Evolutionary conservation across 1,140 invertebrate species (phyloP), one percentile per base, ranked within the genome.

Genomic region (Lucilia cuprina): DNA sequence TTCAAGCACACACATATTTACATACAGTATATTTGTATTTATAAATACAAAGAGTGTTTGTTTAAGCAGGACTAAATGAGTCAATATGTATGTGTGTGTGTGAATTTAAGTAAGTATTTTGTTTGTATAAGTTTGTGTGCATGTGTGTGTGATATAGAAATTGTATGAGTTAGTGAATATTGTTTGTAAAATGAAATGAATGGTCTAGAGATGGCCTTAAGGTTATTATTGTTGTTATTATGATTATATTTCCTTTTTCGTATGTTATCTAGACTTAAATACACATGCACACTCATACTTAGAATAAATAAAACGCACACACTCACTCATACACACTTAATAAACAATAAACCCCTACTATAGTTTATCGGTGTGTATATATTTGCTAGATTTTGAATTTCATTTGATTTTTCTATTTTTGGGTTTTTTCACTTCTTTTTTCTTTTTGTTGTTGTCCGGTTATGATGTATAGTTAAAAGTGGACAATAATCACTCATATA

Each of bases 151-250:
- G 1, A 30, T 1, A 30, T 30, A 30, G 25, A 30, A 3, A 2
- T 30, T 60, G 55, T 60, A 3, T 3, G 14, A 41, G 41, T 41
- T 41, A 60, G 55, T 21, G 21, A 21, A 70, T 70, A 21, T 70
- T 70, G 65, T 70, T 70, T 70, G 21, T 70, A 21, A 19, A 70
- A 70, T 70, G 19, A 19, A 70, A 70, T 70, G 65, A 70, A 21
- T 21, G 19, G 21, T 19, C n/a, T 19, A 25, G 65, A 70, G 19
- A 70, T 70, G 65, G 65, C 65, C 65, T 70, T 70, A 70, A 70
- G 65, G 65, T 70, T 70, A 70, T 70, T 21, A 70, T 70, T 70
- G 65, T 70, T 70, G 65, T 70, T 70, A 70, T 70, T 70, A 21
- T 70, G 65, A 70, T 70, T 70, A 70, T 70, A 70, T 70, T 70